phyloP scores from a whole-genome alignment of 2,888 invertebrate genomes.

The Lasiommata megera region DNA sequence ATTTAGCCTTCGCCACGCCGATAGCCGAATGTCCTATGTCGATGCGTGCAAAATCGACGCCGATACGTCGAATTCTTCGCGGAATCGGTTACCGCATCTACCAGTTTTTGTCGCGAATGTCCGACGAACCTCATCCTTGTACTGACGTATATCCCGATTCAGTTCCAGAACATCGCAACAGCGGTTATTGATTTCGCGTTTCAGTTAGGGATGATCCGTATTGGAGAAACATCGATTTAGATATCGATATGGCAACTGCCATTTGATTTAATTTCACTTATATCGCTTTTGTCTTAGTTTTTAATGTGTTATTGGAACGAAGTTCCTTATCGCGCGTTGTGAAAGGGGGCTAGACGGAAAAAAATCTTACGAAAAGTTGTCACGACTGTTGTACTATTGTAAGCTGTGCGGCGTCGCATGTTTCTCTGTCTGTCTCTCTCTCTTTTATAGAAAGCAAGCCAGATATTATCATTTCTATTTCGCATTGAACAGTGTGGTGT shows the following conservation, averaged over 20 bases:
- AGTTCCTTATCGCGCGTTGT: too few species aligned
- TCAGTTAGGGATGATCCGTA: constrained; percentile 15
- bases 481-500: too few species aligned
- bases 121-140: constrained; percentile 54
- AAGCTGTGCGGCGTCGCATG: too few species aligned
- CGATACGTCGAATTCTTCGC: constrained; percentile 58
- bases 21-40: constrained; percentile 31
- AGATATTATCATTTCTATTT: too few species aligned
- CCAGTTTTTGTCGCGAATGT: constrained; percentile 57
- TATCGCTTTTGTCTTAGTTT: too few species aligned
- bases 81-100: constrained; percentile 57
- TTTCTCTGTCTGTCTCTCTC: too few species aligned
- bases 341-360: too few species aligned
- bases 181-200: constrained; percentile 53
- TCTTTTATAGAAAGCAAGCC: too few species aligned
- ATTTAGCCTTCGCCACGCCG: constrained; percentile 34
- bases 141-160: constrained; percentile 47
- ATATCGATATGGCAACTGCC: neutral
- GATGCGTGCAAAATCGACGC: constrained; percentile 35
- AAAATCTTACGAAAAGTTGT: too few species aligned
- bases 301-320: too few species aligned
- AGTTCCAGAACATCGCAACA: constrained; percentile 53
- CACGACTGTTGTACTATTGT: too few species aligned
- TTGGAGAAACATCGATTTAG: neutral
- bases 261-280: too few species aligned